Base-by-base conservation (phyloP, 2,113 vertebrate genomes). In the Cricetomys ansorgei region DNA sequence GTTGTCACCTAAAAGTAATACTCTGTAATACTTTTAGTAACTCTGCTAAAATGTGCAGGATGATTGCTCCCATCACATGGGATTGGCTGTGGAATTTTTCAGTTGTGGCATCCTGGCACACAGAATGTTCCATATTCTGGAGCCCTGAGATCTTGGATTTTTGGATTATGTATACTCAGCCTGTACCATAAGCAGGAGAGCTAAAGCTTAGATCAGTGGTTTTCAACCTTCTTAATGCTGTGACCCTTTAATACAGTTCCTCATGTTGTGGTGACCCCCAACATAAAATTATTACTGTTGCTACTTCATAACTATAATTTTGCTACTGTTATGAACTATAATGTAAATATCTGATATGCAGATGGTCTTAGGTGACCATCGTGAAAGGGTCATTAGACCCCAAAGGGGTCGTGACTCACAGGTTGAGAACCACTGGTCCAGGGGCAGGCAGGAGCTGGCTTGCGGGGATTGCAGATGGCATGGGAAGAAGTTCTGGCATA, bases 401-500 rank as follows among this genome's bases (percentile, higher is more conserved):
- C n/a, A n/a, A n/a, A n/a, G n/a, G n/a, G n/a, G n/a, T n/a, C n/a
- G n/a, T n/a, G n/a, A n/a, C n/a, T 40, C 77, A 65, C n/a, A 55
- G 72, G 37, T 1, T 19, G 43, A 45, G 37, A 15, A 59, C 19
- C 43, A 43, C 15, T 45, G 34, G 67, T 40, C 85, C 31, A 5
- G n/a, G 57, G 2, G 34, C 16, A 23, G 88, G 21, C 7, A 34
- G 67, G 57, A 25, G 21, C 86, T 16, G 34, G 72, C 7, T 3
- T 5, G 7, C 4, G 16, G 45, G 25, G 8, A 4, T 34, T 53
- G 29, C 3, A 5, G 43, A 62, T 73, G 43, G 27, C 25, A 0
- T 0, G 3, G n/a, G 45, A 12, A 31, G 25, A 40, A 4, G 10
- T 12, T 11, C 7, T 17, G 70, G 16, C 31, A 57, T 27, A 2